These are phyloP conservation scores for Pyrocoelia pectoralis DNA, from an alignment of 2,888 invertebrate genomes.

Conservation along the genomic window DNA sequence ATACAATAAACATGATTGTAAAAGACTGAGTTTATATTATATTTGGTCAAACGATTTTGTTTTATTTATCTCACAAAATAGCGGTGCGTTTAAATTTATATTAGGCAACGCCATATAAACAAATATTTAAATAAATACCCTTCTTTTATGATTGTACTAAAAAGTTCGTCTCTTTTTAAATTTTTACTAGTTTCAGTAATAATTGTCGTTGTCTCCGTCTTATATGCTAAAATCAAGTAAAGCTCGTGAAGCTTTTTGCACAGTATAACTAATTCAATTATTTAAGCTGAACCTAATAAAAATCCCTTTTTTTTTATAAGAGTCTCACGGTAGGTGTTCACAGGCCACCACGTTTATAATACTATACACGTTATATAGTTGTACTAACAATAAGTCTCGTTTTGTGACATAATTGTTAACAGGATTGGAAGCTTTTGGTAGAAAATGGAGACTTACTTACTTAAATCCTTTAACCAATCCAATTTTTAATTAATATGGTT, in stretches of 20 bases:
- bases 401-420: not conserved
- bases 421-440: conserved; percentile 1
- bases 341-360: conserved; percentile 27
- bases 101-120: not conserved
- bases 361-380: conserved; percentile 8
- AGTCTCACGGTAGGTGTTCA: conserved; percentile 21
- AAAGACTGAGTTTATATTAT: conserved; percentile 42
- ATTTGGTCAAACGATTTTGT: conserved; percentile 47
- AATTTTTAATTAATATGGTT: conserved; percentile 15
- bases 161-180: not conserved
- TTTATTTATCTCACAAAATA: conserved; percentile 17
- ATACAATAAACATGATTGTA: conserved; percentile 51
- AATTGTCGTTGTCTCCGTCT: conserved; percentile 2
- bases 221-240: not conserved
- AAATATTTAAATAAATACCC: conserved; percentile 1
- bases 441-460: not conserved
- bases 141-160: conserved; percentile 1
- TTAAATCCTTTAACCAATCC: not conserved
- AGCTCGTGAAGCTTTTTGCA: not conserved
- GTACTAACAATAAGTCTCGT: not conserved
- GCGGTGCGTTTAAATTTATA: conserved; percentile 5
- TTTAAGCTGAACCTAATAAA: conserved; percentile 11
- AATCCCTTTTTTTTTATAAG: not conserved
- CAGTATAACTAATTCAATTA: not conserved
- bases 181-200: conserved; percentile 6